Base-by-base conservation (phyloP, 2,888 invertebrate species). In the Theodoxus fluviatilis region DNA sequence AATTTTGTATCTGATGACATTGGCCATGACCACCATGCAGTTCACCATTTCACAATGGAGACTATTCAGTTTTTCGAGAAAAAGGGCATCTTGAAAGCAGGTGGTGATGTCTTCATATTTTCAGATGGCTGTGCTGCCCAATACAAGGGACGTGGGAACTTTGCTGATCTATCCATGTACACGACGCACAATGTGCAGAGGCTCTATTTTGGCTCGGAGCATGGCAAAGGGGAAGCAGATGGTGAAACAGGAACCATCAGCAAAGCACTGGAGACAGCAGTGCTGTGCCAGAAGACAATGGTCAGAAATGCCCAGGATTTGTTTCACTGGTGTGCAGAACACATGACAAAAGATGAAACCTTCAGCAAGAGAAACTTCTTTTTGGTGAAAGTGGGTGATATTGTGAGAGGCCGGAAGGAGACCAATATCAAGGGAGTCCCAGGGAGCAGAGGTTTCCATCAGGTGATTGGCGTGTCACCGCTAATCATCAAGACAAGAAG, bases 201-300 rank as follows among this genome's bases (percentile, higher is more conserved):
- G 25, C 9, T 25, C 3, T 68, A 31, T 22, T 68, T 61, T n/a
- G 68, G 68, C 3, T 59, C 68, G 9, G 68, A 68, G 33, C 68
- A 68, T 59, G 47, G 68, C 9, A 68, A 68, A 31, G 55, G 55
- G 18, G 68, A 68, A 61, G 59, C 68, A 7, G 68, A 68, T 40
- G 68, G 68, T 15, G 68, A 68, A 47, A 68, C 68, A 31, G 68
- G 61, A 2, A 47, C 61, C 2, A 12, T 68, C 6, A 59, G 68
- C 52, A 52, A 68, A 47, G 47, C 43, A 9, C 18, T 68, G 33
- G 38, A 38, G 35, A 68, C 15, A 33, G 68, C 59, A 2, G 40
- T 61, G 7, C 52, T 52, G 6, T 52, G 52, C n/a, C 52, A 25
- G 3, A 52, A 52, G n/a, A 25, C 52, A 18, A 4, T 6, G 6